phyloP scores from a whole-genome alignment of 2,888 invertebrate species.

The Smittia sp. region DNA sequence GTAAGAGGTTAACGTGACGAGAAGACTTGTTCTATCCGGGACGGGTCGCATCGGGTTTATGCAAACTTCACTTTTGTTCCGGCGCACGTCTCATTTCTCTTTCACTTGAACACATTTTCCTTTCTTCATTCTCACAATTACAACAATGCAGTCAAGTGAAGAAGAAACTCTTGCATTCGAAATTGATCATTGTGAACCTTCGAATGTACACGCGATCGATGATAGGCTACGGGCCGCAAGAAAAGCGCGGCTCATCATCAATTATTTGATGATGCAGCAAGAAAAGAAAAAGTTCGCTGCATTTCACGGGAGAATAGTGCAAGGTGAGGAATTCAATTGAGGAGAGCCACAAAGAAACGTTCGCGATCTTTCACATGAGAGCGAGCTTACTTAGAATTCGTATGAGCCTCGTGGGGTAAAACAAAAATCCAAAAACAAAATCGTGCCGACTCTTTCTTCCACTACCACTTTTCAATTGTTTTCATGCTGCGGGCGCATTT shows the following conservation, averaged over 20 bases:
- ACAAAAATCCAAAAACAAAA: neutral
- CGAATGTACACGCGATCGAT: neutral
- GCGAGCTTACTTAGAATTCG: no score
- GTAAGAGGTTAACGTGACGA: no score
- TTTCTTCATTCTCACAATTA: neutral
- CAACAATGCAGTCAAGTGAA: no score
- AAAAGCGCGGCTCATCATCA: neutral
- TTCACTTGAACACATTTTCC: neutral
- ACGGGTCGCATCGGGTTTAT: no score
- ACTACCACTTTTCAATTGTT: constrained; percentile 29
- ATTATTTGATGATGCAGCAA: neutral
- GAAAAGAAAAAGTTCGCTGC: neutral
- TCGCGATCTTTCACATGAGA: neutral
- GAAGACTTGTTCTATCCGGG: no score
- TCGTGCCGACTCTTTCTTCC: constrained; percentile 30
- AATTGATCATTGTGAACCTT: constrained; percentile 17
- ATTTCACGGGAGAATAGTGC: neutral
- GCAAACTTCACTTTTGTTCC: no score
- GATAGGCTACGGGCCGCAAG: neutral
- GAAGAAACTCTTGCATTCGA: constrained; percentile 1
- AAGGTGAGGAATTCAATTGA: constrained; percentile 27
- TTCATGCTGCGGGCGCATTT: constrained; percentile 39
- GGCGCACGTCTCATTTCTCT: no score
- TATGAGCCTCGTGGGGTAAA: neutral
- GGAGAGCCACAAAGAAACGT: neutral